A percentile compares a stretch with the other conserved stretches of the same genome.
Evolutionary conservation across 2,113 vertebrate genomes (phyloP).

Genomic region (Macrotus californicus): DNA sequence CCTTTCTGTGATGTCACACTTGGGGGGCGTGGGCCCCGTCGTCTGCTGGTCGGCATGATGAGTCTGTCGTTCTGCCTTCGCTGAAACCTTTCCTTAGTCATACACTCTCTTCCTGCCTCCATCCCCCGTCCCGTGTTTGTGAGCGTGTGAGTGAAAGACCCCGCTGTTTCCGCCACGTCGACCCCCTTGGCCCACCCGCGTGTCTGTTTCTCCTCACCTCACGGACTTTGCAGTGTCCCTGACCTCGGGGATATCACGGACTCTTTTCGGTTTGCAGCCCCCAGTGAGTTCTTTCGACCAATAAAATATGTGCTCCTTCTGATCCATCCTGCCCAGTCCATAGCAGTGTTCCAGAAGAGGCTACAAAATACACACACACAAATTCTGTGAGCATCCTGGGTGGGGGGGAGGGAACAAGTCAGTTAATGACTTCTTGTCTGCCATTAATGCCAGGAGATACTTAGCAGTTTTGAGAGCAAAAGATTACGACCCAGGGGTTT

Average conservation of each 20-base stretch:
- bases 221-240: background rate
- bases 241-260: background rate
- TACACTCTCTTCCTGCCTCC: background rate
- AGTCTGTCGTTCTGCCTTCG: background rate
- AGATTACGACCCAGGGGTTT: background rate
- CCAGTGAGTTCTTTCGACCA: background rate
- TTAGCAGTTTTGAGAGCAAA: background rate
- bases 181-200: background rate
- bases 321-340: background rate
- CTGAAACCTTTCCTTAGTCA: background rate
- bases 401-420: background rate
- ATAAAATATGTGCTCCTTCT: background rate
- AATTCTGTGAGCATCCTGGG: background rate
- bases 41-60: too few species aligned
- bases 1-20: background rate
- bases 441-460: background rate
- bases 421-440: background rate
- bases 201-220: background rate
- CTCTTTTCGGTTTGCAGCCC: background rate
- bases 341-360: background rate
- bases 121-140: accelerated
- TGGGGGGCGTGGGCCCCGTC: background rate
- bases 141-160: background rate
- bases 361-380: background rate
- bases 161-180: background rate